Evolutionary conservation across 2,888 invertebrate genomes (phyloP), one percentile per base, ranked within the genome.

Genomic region (Lydus trimaculatus): DNA sequence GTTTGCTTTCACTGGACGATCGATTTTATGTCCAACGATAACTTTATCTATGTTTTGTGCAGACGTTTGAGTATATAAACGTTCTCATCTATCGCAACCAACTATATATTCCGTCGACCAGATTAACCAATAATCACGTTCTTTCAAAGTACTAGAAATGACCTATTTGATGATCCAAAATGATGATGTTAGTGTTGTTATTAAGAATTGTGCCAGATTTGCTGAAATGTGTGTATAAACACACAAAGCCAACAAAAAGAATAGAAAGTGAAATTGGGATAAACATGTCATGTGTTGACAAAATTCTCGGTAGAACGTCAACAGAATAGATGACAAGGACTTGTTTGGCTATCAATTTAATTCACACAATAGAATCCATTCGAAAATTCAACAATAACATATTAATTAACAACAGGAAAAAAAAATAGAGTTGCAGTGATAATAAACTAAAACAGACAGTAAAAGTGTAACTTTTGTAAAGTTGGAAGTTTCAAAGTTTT

Each of bases 1-100:
- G 56, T 56, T 56, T 56, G 23, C 25, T 56, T 5, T 56, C 15
- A n/a, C 15, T 56, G 15, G n/a, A 28, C 28, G 56, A 56, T 56
- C 52, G 52, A 52, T 52, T 52, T 56, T 28, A 56, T 56, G 56
- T 56, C 56, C 28, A n/a, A 28, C 56, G 56, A 56, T 56, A 56
- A 28, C 56, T 56, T 28, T 28, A 56, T 28, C 56, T 56, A 28
- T 56, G 23, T 56, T 56, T 56, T 28, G 56, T 28, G 23, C 15
- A 28, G 28, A 25, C 56, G 56, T 20, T 56, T 25, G 25, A 56
- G 56, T 56, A 56, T 20, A 48, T 48, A 43, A 48, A 48, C 48
- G 48, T 48, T 20, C 48, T 3, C 20, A 20, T 48, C 48, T 20
- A 48, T 48, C 8, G 20, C 2, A 48, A 48, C 48, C 20, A 20